phyloP scores from a whole-genome alignment of 2,797 vertebrate species.

The Sebastes minor region DNA sequence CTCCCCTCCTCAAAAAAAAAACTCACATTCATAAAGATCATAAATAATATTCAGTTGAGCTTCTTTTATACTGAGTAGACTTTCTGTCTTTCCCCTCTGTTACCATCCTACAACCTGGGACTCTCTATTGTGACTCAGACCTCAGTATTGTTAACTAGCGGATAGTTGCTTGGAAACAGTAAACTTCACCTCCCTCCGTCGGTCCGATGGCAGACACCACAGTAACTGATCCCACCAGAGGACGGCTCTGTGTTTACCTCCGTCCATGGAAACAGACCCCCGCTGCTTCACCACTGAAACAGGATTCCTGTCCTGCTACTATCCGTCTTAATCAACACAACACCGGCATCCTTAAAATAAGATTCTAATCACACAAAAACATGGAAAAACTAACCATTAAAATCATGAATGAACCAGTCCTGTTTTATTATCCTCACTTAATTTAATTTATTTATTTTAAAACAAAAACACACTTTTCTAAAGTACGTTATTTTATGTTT shows the following conservation, averaged over 20 bases:
- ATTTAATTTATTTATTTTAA: too few relatives aligned
- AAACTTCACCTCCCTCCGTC: conserved; percentile 46
- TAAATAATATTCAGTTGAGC: too few relatives aligned
- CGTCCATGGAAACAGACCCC: conserved; percentile 63
- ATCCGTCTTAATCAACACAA: conserved; percentile 1
- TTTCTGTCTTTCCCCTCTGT: conserved; percentile 5
- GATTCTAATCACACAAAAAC: neutral
- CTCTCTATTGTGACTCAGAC: conserved; percentile 25
- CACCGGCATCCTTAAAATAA: neutral
- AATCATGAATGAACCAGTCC: neutral
- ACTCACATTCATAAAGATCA: too few relatives aligned
- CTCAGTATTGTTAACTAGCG: conserved; percentile 27
- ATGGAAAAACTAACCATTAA: too few relatives aligned
- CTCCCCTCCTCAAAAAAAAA: too few relatives aligned
- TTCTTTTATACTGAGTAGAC: too few relatives aligned
- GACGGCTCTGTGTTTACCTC: conserved; percentile 59
- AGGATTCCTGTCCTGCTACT: conserved; percentile 19
- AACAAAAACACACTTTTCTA: too few relatives aligned
- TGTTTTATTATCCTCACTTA: neutral
- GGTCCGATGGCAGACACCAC: conserved; percentile 45
- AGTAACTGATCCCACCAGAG: conserved; percentile 62
- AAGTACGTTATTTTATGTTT: too few relatives aligned
- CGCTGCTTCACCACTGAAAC: conserved; percentile 48
- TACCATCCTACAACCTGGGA: conserved; percentile 7
- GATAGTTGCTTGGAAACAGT: conserved; percentile 69